phyloP scores from a whole-genome alignment of 2,888 invertebrate genomes.

The Caenorhabditis virilis region DNA sequence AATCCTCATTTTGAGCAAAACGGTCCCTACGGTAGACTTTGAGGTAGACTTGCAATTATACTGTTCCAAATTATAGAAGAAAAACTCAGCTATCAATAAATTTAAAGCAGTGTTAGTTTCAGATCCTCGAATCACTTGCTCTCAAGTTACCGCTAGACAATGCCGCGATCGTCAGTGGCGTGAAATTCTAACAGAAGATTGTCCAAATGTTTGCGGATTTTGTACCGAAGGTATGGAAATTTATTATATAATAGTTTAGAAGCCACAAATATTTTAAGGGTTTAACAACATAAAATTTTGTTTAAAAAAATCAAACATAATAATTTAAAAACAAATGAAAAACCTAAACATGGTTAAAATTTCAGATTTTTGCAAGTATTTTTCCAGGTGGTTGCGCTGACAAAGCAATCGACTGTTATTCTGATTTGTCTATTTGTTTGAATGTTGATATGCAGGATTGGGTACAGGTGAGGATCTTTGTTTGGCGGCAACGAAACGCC shows the following conservation, averaged over 20 bases:
- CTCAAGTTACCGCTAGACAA: constrained; percentile 26
- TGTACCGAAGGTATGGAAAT: constrained; percentile 30
- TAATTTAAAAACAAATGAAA: not conserved
- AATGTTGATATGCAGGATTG: constrained; percentile 29
- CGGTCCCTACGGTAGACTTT: too few species aligned
- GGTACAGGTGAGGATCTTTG: constrained; percentile 15
- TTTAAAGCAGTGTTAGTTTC: too few species aligned
- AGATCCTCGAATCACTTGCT: constrained; percentile 42
- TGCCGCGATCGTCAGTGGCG: constrained; percentile 44
- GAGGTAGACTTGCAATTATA: too few species aligned
- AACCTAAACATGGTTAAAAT: not conserved
- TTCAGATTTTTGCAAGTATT: not conserved
- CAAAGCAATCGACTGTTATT: constrained; percentile 29
- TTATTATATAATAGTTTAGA: constrained; percentile 3
- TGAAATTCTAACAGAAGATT: constrained; percentile 33
- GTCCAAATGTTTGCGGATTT: constrained; percentile 45
- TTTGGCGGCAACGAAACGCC: too few species aligned
- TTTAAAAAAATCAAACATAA: too few species aligned
- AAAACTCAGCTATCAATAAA: too few species aligned
- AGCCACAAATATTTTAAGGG: too few species aligned
- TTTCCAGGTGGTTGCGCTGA: constrained; percentile 28
- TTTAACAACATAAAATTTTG: too few species aligned
- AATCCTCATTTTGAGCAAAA: too few species aligned
- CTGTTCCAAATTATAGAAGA: too few species aligned
- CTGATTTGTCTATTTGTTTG: constrained; percentile 30